These are phyloP conservation scores for Halocaridina rubra DNA, from an alignment of 2,888 invertebrate genomes.

Conservation along the genomic window DNA sequence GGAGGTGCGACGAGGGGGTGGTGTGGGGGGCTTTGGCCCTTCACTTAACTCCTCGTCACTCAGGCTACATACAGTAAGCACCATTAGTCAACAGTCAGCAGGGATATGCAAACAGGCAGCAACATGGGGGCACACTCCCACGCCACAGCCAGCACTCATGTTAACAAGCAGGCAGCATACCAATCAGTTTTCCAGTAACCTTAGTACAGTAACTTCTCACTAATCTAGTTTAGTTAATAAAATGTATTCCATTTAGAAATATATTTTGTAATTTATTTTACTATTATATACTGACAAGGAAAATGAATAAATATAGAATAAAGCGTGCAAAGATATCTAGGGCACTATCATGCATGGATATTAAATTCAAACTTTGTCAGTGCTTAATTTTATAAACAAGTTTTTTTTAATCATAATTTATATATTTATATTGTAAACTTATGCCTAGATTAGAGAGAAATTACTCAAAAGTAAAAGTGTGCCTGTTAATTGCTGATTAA, in stretches of 20 bases:
- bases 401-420: too few relatives aligned
- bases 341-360: background rate
- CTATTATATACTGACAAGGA: background rate
- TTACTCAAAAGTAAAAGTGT: background rate
- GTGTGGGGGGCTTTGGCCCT: constrained; percentile 56
- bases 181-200: constrained; percentile 10
- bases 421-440: too few relatives aligned
- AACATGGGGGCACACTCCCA: constrained; percentile 30
- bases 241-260: background rate
- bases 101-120: constrained; percentile 16
- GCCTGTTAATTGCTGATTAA: background rate
- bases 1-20: constrained; percentile 53
- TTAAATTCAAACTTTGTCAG: too few relatives aligned
- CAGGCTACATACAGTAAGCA: constrained; percentile 59
- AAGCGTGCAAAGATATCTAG: background rate
- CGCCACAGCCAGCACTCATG: constrained; percentile 18
- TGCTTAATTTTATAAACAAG: too few relatives aligned
- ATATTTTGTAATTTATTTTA: background rate
- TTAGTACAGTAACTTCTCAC: background rate
- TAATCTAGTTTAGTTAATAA: background rate
- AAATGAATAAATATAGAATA: background rate
- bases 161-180: constrained; percentile 41
- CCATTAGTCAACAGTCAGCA: constrained; percentile 41
- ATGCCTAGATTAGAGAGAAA: background rate
- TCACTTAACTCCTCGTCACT: constrained; percentile 62